Evolutionary conservation across 2,888 invertebrate genomes (phyloP).

Genomic region (Clusia tigrina): DNA sequence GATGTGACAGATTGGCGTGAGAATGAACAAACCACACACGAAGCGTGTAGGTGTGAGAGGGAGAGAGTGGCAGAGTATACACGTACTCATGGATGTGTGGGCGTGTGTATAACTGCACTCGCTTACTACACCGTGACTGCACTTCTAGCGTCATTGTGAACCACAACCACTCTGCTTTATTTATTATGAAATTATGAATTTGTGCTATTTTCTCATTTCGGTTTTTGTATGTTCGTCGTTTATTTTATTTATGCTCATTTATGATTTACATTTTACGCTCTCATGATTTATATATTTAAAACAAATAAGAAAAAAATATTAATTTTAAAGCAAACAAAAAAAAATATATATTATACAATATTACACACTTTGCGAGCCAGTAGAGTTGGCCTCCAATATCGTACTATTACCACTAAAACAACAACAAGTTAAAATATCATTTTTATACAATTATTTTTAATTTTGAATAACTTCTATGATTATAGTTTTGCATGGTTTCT

Average conservation of each 20-base stretch:
- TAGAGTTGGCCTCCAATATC: slow-evolving; percentile 9
- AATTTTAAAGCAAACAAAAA: background rate
- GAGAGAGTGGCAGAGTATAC: too few species aligned
- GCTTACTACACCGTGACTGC: too few species aligned
- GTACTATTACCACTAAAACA: slow-evolving; percentile 5
- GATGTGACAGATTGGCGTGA: too few species aligned
- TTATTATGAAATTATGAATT: background rate
- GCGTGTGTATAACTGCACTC: too few species aligned
- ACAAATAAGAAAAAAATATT: slow-evolving; percentile 4
- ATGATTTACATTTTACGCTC: background rate
- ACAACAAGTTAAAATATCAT: slow-evolving; percentile 11
- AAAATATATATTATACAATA: background rate
- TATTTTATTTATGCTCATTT: background rate
- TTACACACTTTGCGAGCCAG: background rate
- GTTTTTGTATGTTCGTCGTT: background rate
- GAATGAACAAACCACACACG: too few species aligned
- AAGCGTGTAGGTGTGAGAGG: too few species aligned
- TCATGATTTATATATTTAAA: background rate
- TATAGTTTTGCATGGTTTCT: slow-evolving; percentile 14
- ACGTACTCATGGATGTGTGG: too few species aligned
- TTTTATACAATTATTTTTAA: slow-evolving; percentile 20
- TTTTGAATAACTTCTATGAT: background rate
- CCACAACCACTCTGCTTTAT: too few species aligned
- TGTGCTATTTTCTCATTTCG: too few species aligned
- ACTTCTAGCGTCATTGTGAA: too few species aligned